Evolutionary conservation across 53 echinoderm and acorn worm genomes (phyloP), one percentile per base, ranked within the genome.

Genomic region (Stichopus horrens): DNA sequence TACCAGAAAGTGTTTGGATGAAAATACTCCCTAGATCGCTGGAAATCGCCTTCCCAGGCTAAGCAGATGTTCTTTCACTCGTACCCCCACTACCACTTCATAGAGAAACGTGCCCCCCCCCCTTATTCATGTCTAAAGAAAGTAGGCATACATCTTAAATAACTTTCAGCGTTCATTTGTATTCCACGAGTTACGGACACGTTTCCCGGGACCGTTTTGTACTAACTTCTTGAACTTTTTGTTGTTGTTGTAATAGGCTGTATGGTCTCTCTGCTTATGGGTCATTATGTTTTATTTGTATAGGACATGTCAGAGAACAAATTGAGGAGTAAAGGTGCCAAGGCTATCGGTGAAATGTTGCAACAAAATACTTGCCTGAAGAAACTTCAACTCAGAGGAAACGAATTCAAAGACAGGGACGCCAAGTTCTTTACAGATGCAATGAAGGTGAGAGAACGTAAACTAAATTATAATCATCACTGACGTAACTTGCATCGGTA

Each of bases 291-390:
- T 22, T 83, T 58, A n/a, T 21, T 59, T 21, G 16, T 87, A 7
- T 77, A 99, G 99, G 94, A 99, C 88, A 79, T 99, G 57, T 93
- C 94, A 66, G 94, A 94, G 74, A 99, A 99, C 84, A 94, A 92
- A 86, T 88, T 99, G 19, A 84, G 95, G 21, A 90, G 93, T 4
- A 93, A 88, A 80, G 99, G 99, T 53, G 99, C 99, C 54, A 94
- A 92, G 52, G 99, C 94, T 8, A 90, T 96, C 58, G 94, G 96
- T 57, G 95, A 96, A 77, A 99, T 99, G 99, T 75, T 99, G 4
- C 79, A 89, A 73, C 94, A 96, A 74, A 99, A 99, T 80, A 94
- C 93, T 59, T 94, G 90, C 86, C 89, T 99, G 58, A 90, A 91
- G 86, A 93, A 91, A 55, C 89, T 99, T n/a, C 96, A 93, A 73